A percentile compares a stretch with the other conserved stretches of the same genome.
phyloP scores from a whole-genome alignment of 2,113 vertebrate species.

The Eira barbara region DNA sequence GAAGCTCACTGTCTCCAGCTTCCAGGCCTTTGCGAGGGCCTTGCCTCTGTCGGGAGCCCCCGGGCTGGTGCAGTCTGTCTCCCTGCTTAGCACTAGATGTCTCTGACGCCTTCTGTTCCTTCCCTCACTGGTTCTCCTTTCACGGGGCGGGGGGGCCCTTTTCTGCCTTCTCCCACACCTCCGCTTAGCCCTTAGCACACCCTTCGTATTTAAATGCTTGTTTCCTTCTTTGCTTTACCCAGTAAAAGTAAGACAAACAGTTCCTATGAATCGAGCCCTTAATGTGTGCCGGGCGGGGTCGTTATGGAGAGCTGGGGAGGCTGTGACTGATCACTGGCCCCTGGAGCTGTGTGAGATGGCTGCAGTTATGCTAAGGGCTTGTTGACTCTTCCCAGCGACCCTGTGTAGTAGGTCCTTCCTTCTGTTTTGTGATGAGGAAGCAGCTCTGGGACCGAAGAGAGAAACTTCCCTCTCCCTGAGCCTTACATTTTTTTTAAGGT shows the following conservation, averaged over 20 bases:
- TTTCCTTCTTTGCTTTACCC: not conserved
- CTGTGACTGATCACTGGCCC: accelerated
- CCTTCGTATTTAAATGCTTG: not conserved
- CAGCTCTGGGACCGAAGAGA: not conserved
- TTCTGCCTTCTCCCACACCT: not conserved
- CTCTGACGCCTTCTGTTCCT: not conserved
- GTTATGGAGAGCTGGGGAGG: not conserved
- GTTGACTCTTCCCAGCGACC: not conserved
- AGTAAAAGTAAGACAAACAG: not conserved
- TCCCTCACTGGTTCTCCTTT: no score
- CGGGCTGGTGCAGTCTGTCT: accelerated
- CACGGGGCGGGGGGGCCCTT: not conserved
- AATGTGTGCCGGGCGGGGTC: not conserved
- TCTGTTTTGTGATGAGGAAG: not conserved
- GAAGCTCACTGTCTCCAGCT: not conserved
- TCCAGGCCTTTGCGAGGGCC: not conserved
- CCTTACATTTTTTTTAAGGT: not conserved
- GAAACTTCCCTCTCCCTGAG: not conserved
- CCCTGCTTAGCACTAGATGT: not conserved
- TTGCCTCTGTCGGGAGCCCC: not conserved
- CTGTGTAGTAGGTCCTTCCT: not conserved
- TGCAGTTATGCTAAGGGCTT: not conserved
- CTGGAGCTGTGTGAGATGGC: not conserved
- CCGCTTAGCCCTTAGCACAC: not conserved
- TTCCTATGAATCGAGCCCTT: not conserved